Conservation (phyloP, 2,113 vertebrate species). For the Hippocampus barbouri region DNA sequence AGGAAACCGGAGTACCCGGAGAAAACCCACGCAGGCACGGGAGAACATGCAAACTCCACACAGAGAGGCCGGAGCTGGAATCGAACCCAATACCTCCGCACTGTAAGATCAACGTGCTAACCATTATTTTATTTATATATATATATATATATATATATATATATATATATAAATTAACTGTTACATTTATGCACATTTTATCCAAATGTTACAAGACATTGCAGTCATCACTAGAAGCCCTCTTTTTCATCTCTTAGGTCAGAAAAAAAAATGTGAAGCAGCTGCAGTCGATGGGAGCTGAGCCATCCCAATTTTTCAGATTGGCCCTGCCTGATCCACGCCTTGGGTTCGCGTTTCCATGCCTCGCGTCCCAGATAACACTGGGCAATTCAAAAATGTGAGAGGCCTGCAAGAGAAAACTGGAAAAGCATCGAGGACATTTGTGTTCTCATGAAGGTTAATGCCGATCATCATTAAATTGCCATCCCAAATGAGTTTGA, state of each 20-base stretch:
- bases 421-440: constrained; percentile 11
- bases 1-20: too few species aligned
- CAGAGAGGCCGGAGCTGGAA: too few species aligned
- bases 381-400: constrained; percentile 40
- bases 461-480: constrained; percentile 13
- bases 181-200: too few species aligned
- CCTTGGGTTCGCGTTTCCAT: constrained; percentile 42
- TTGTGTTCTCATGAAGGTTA: constrained; percentile 13
- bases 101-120: too few species aligned
- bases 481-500: neutral
- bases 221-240: constrained; percentile 3
- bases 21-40: too few species aligned
- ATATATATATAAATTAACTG: too few species aligned
- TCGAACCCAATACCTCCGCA: too few species aligned
- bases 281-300: constrained; percentile 57
- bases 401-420: constrained; percentile 15
- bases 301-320: constrained; percentile 64
- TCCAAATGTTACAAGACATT: constrained; percentile 5
- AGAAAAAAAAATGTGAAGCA: constrained; percentile 51
- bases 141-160: too few species aligned
- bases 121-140: too few species aligned
- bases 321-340: constrained; percentile 57
- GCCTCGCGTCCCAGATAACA: constrained; percentile 37
- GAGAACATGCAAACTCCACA: too few species aligned
- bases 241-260: constrained; percentile 24